Evolutionary conservation across 2,797 vertebrate genomes (phyloP), one percentile per base, ranked within the genome.

Genomic region (Xerus rutilus): DNA sequence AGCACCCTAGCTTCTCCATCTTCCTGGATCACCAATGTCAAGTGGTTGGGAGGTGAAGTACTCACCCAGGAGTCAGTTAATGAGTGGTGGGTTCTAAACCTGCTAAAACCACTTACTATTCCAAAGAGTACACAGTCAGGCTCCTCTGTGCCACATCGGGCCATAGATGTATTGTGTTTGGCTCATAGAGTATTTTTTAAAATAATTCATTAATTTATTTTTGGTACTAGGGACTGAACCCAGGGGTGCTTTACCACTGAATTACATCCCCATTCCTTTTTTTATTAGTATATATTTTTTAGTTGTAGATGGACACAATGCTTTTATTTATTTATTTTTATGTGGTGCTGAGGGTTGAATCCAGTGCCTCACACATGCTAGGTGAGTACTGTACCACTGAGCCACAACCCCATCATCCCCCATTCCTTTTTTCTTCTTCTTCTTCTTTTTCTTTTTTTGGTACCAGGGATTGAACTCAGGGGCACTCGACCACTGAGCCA

Each of bases 131-230:
- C 12, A 62, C 13, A 18, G 4, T 35, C 67, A 65, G 32, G 43
- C 45, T 39, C 49, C 59, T 0, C 0, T 45, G 45, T 10, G 2
- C n/a, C 30, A 11, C 12, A 17, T 87, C n/a, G 11, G 32, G 59
- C 65, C 30, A 32, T 4, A 65, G n/a, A 10, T 3, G 0, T 30
- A 30, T 54, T 72, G 18, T 64, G 49, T 59, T 72, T 74, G 45
- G 10, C 64, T 25, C 49, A 30, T 3, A 45, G 86, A 83, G 28
- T 79, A 25, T 86, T 85, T 95, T 25, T 62, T 0, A 59, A 59
- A 59, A 59, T 59, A 59, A 59, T 23, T 59, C 9, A 59, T 62
- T 62, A 25, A 25, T 23, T 81, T 7, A 84, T 49, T 81, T 96
- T 93, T 62, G 76, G 69, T 83, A 74, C 8, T 49, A 28, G 32